phyloP scores from a whole-genome alignment of 2,797 vertebrate species.

The Percopsis omiscomaycus region DNA sequence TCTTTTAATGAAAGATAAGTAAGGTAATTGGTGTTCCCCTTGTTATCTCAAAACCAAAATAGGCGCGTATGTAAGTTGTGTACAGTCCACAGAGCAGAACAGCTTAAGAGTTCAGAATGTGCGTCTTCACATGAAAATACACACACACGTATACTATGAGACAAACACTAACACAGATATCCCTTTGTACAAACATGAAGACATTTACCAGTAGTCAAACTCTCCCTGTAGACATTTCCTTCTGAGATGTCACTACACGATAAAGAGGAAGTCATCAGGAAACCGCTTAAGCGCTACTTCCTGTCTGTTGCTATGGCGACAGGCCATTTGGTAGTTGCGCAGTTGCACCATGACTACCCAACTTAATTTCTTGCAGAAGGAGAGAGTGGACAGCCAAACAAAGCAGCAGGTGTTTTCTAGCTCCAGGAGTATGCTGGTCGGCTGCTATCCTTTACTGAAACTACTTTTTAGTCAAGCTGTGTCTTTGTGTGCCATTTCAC shows the following conservation, averaged over 20 bases:
- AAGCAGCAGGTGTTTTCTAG: conserved; percentile 56
- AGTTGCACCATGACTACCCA: conserved; percentile 33
- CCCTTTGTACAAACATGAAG: conserved; percentile 3
- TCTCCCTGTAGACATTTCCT: conserved; percentile 63
- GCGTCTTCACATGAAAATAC: not conserved
- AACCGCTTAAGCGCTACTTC: conserved; percentile 83
- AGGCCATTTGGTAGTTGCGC: conserved; percentile 66
- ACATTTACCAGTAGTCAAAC: conserved; percentile 27
- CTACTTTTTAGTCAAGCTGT: conserved; percentile 46
- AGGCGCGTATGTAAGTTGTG: conserved; percentile 43
- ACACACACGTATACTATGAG: not conserved
- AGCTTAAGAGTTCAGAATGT: conserved; percentile 11
- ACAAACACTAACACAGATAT: conserved; percentile 8
- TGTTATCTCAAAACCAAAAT: conserved; percentile 59
- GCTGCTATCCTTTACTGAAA: conserved; percentile 26
- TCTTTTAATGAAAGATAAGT: conserved; percentile 67
- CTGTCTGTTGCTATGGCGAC: conserved; percentile 79
- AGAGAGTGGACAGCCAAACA: conserved; percentile 36
- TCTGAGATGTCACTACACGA: conserved; percentile 79
- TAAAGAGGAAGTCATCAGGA: conserved; percentile 83
- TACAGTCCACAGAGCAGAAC: conserved; percentile 26
- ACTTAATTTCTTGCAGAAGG: conserved; percentile 51
- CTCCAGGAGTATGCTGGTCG: conserved; percentile 19
- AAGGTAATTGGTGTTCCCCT: conserved; percentile 44
- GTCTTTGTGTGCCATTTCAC: conserved; percentile 47